phyloP scores from a whole-genome alignment of 2,888 invertebrate species.

The Amitus sp. region DNA sequence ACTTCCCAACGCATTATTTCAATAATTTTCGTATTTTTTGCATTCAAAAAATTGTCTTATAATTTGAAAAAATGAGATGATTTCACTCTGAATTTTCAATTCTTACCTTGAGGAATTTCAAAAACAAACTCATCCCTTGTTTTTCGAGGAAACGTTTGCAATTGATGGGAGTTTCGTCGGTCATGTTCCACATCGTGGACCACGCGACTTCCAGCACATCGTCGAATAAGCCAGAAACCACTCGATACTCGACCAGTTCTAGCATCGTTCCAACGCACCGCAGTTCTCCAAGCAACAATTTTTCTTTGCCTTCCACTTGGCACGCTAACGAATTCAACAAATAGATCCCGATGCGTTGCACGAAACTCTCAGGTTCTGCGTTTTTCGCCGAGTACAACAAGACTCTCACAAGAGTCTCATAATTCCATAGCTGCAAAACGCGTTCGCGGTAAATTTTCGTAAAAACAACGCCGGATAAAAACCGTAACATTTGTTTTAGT shows the following conservation, averaged over 20 bases:
- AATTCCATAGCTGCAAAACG: conserved; percentile 82
- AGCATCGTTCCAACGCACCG: conserved; percentile 90
- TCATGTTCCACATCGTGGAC: conserved; percentile 99
- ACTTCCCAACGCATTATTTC: not conserved
- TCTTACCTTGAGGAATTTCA: conserved; percentile 85
- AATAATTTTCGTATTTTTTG: no score
- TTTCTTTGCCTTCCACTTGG: conserved; percentile 94
- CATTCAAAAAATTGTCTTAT: no score
- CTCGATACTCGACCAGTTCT: conserved; percentile 83
- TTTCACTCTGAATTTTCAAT: no score
- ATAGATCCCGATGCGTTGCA: conserved; percentile 94
- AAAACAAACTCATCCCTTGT: conserved; percentile 90
- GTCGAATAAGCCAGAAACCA: conserved; percentile 83
- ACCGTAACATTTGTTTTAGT: no score
- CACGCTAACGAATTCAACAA: conserved; percentile 95
- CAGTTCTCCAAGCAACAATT: conserved; percentile 88
- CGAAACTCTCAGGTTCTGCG: conserved; percentile 88
- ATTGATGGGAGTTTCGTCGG: conserved; percentile 95
- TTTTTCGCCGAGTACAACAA: conserved; percentile 84
- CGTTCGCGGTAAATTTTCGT: no score
- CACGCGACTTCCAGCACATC: conserved; percentile 97
- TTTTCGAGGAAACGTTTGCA: conserved; percentile 90
- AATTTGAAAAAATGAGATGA: not conserved
- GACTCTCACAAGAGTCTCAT: conserved; percentile 85
- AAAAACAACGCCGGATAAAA: no score